A percentile compares a stretch with the other conserved stretches of the same genome.
Evolutionary conservation across 2,797 vertebrate genomes (phyloP).

Genomic region (Crossoptilon crossoptilon): DNA sequence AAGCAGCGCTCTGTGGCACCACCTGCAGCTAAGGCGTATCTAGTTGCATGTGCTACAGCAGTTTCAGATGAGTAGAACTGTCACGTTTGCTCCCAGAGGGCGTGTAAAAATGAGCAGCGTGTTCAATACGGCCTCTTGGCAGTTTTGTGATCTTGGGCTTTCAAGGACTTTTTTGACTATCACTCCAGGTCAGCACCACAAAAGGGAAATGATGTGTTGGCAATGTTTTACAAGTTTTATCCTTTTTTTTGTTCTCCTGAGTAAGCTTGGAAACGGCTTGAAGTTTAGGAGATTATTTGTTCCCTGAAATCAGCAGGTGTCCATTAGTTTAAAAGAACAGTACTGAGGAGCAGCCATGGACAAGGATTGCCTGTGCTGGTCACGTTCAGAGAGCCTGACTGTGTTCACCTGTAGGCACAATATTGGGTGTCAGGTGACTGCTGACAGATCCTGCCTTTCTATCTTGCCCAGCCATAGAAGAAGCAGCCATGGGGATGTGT

Average conservation of each 20-base stretch:
- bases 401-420: not conserved
- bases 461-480: not conserved
- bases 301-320: not conserved
- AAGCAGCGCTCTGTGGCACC: not conserved
- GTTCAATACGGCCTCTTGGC: not conserved
- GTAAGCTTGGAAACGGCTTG: not conserved
- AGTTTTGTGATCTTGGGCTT: not conserved
- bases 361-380: not conserved
- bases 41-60: not conserved
- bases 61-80: not conserved
- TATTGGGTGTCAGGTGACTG: not conserved
- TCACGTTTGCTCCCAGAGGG: fast-evolving
- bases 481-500: not conserved
- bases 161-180: not conserved
- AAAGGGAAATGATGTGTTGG: not conserved
- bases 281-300: not conserved
- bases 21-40: not conserved
- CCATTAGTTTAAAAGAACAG: not conserved
- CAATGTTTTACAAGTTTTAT: not conserved
- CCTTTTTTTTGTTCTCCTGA: not conserved
- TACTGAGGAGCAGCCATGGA: not conserved
- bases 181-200: not conserved
- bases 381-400: not conserved
- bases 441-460: not conserved
- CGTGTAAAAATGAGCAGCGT: not conserved